phyloP scores from a whole-genome alignment of 2,113 vertebrate species.

The Prietella phreatophila region DNA sequence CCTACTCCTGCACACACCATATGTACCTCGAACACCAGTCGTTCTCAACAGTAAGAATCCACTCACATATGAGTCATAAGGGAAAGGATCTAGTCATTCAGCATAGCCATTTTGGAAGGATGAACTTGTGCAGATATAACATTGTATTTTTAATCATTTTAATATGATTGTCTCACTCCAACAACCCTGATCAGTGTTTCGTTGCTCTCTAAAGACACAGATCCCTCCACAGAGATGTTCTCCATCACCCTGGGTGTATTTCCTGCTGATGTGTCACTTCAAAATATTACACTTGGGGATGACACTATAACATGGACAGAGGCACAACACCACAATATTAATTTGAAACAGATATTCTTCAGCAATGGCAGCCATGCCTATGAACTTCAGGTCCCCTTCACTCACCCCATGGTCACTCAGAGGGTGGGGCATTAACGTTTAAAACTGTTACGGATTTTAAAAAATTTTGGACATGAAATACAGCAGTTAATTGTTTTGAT shows the following conservation, averaged over 20 bases:
- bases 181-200: background rate
- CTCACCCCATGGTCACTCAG: conserved; percentile 55
- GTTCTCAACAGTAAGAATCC: conserved; percentile 53
- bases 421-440: conserved; percentile 44
- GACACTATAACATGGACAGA: conserved; percentile 49
- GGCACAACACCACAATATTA: conserved; percentile 30
- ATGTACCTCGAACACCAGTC: conserved; percentile 46
- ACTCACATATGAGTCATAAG: background rate
- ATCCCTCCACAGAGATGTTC: conserved; percentile 36
- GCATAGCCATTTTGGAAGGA: background rate
- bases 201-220: conserved; percentile 40
- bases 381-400: conserved; percentile 44
- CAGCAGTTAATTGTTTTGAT: background rate
- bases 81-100: background rate
- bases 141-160: background rate
- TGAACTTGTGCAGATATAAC: background rate
- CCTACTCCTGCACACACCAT: conserved; percentile 51
- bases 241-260: conserved; percentile 54
- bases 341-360: conserved; percentile 39
- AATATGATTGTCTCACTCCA: background rate
- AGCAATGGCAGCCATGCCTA: conserved; percentile 56
- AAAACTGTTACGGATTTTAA: background rate
- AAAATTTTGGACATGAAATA: background rate
- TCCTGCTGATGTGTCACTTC: conserved; percentile 53
- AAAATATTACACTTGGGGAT: conserved; percentile 48